Percentiles rank a stretch among this genome's conserved stretches.
phyloP scores from a whole-genome alignment of 2,888 invertebrate genomes.

The Cosmia pyralina region DNA sequence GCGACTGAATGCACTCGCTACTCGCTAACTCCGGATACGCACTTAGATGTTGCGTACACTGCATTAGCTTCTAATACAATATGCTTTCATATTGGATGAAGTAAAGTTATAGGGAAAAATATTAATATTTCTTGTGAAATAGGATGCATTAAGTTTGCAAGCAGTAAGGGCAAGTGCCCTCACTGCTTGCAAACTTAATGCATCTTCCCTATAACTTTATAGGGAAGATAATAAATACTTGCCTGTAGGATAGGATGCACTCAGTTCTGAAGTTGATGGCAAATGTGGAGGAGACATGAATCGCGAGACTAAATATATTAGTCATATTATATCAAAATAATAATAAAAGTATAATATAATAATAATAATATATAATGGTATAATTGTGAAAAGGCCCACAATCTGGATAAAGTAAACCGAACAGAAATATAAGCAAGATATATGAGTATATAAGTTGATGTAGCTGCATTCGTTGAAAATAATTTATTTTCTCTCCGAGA shows the following conservation, averaged over 20 bases:
- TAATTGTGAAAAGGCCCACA: too few species aligned
- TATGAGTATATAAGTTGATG: too few species aligned
- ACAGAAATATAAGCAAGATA: background rate
- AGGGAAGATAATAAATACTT: background rate
- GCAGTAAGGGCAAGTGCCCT: background rate
- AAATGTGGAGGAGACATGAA: background rate
- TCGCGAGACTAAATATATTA: background rate
- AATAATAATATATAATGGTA: too few species aligned
- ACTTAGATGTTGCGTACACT: slow-evolving; percentile 62
- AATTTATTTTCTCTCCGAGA: background rate
- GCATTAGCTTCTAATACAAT: slow-evolving; percentile 64
- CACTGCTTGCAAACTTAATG: too few species aligned
- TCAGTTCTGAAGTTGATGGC: background rate
- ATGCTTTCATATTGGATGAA: slow-evolving; percentile 50
- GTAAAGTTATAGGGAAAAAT: background rate
- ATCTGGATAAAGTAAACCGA: background rate
- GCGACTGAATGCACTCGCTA: slow-evolving; percentile 59
- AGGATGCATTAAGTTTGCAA: background rate
- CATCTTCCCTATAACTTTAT: too few species aligned
- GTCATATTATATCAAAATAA: too few species aligned
- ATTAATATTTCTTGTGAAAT: background rate
- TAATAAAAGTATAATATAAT: too few species aligned
- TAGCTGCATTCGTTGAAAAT: background rate
- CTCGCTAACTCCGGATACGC: slow-evolving; percentile 65
- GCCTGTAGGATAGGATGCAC: background rate